Percentiles rank a stretch among this genome's conserved stretches.
Evolutionary conservation across 2,888 invertebrate genomes (phyloP).

Genomic region (Orchestes rusci): DNA sequence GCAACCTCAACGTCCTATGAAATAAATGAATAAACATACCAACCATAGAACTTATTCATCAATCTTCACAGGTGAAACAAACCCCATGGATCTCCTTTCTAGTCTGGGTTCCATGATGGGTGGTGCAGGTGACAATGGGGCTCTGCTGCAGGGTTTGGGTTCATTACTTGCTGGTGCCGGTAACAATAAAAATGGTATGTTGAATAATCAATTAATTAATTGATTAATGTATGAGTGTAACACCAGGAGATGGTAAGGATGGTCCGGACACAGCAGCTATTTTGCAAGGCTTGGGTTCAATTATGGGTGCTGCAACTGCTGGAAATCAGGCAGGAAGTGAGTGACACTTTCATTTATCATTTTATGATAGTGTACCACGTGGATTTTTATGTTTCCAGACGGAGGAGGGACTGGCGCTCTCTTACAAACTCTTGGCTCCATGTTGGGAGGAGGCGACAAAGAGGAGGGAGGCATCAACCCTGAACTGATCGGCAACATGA

Average conservation of each 20-base stretch:
- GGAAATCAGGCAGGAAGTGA: slow-evolving; percentile 1
- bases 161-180: slow-evolving; percentile 9
- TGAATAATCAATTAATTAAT: neutral
- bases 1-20: no score
- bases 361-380: no score
- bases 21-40: no score
- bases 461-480: slow-evolving; percentile 53
- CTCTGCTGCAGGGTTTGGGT: slow-evolving; percentile 21
- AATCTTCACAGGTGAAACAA: slow-evolving; percentile 15
- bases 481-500: slow-evolving; percentile 52
- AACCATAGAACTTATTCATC: no score
- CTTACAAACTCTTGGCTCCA: slow-evolving; percentile 18
- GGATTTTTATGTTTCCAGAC: slow-evolving; percentile 4
- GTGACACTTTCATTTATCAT: no score
- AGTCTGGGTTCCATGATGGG: slow-evolving; percentile 25
- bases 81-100: slow-evolving; percentile 22
- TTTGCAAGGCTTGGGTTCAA: slow-evolving; percentile 24
- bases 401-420: slow-evolving; percentile 6
- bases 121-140: slow-evolving; percentile 14
- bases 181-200: neutral
- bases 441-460: slow-evolving; percentile 14
- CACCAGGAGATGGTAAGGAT: neutral
- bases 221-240: neutral
- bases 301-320: slow-evolving; percentile 13
- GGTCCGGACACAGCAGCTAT: slow-evolving; percentile 16